A percentile compares a stretch with the other conserved stretches of the same genome.
Evolutionary conservation across 2,888 invertebrate species (phyloP).

Genomic region (Caenorhabditis imperialis): DNA sequence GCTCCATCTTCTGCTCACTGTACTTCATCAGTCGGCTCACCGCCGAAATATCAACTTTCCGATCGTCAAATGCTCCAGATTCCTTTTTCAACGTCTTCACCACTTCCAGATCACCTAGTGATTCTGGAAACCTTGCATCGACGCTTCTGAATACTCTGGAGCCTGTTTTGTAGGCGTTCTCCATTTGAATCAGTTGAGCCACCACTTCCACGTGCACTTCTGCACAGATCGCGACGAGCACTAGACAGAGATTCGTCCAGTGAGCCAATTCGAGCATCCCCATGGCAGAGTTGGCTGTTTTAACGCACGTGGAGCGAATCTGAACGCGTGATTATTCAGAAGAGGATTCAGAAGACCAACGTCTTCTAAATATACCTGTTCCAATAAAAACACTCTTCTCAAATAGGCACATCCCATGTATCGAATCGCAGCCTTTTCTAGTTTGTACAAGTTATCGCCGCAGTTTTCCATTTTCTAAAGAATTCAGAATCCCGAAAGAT

Average conservation of each 20-base stretch:
- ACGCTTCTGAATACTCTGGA: slow-evolving; percentile 19
- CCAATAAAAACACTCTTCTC: slow-evolving; percentile 32
- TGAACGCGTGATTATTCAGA: too few relatives aligned
- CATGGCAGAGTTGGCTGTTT: slow-evolving; percentile 20
- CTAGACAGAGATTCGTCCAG: slow-evolving; percentile 36
- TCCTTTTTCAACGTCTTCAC: slow-evolving; percentile 20
- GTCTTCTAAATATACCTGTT: slow-evolving; percentile 15
- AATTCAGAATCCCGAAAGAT: neutral
- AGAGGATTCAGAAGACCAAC: neutral
- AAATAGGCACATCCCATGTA: slow-evolving; percentile 48
- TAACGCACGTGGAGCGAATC: slow-evolving; percentile 21
- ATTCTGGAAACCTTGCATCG: slow-evolving; percentile 40
- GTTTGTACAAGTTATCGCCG: slow-evolving; percentile 24
- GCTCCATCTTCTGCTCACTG: slow-evolving; percentile 24
- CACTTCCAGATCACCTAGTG: slow-evolving; percentile 7
- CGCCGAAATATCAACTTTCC: slow-evolving; percentile 3
- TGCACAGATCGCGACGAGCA: slow-evolving; percentile 53
- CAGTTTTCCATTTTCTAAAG: slow-evolving; percentile 17
- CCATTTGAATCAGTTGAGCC: slow-evolving; percentile 28
- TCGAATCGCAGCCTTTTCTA: slow-evolving; percentile 16
- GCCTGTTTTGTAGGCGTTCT: slow-evolving; percentile 33
- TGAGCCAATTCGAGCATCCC: slow-evolving; percentile 47
- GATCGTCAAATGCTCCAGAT: slow-evolving; percentile 7
- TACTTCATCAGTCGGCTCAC: slow-evolving; percentile 39
- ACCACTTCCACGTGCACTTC: slow-evolving; percentile 39